Evolutionary conservation across 2,888 invertebrate genomes (phyloP), one percentile per base, ranked within the genome.

Genomic region (Dynastes grantii): DNA sequence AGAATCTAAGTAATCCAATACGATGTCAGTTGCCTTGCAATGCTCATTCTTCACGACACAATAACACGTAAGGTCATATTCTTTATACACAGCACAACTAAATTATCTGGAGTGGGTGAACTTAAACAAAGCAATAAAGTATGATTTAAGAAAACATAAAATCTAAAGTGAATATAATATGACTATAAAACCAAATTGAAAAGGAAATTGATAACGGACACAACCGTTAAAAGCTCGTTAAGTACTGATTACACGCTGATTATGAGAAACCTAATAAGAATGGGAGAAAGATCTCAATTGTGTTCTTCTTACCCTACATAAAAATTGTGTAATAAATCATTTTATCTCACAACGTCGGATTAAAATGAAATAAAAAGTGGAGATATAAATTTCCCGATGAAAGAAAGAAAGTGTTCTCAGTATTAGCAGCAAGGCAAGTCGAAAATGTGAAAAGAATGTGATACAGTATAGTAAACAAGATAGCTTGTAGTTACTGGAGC

Each of bases 121-220:
- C 49, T 61, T 61, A 40, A 61, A 22, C 13, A 22, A 61, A 75
- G 61, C 32, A 63, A 63, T 75, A 75, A 75, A 75, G 3, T 61
- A 27, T 61, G 49, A 75, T 61, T 75, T 61, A 22, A 75, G 61
- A 75, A 63, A 13, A 27, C 45, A 63, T 63, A 75, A 75, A 75
- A 29, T 22, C 16, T 22, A 49, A 40, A 75, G 63, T 61, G 45
- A 49, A 75, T 22, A 49, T 61, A 75, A 61, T 75, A 58, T 3
- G 73, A 61, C 40, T 32, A 61, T 75, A 75, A 75, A 75, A 61
- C 61, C 29, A 61, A 75, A 75, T 75, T 75, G 73, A 63, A 75
- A 61, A 75, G 45, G 61, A 75, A 75, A 40, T 61, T 75, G 61
- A 75, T 75, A 75, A 63, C 40, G 49, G 61, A 45, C 4, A 63